A percentile compares a stretch with the other conserved stretches of the same genome.
phyloP scores from a whole-genome alignment of 2,797 vertebrate genomes.

The Podarcis lilfordi region DNA sequence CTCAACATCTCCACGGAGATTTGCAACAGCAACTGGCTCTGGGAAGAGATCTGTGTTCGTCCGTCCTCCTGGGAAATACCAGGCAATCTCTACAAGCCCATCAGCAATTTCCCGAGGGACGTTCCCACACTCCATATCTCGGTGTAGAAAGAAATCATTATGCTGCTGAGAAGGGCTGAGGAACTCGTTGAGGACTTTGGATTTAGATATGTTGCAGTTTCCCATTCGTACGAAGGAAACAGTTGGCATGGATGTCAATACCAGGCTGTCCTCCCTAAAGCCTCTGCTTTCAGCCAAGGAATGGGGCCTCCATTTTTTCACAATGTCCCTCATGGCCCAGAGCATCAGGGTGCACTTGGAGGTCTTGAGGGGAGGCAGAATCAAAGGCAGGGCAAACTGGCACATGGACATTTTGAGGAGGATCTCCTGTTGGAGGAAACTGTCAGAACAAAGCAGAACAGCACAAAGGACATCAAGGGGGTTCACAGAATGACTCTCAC shows the following conservation, averaged over 20 bases:
- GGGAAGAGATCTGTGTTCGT: slow-evolving; percentile 3
- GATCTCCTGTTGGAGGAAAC: slow-evolving; percentile 79
- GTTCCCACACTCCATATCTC: slow-evolving; percentile 2
- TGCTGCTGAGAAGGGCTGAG: slow-evolving; percentile 39
- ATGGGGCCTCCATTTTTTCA: slow-evolving; percentile 72
- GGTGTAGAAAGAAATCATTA: slow-evolving; percentile 30
- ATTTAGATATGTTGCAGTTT: slow-evolving; percentile 80
- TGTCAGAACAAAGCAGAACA: slow-evolving; percentile 78
- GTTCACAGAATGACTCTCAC: slow-evolving; percentile 28
- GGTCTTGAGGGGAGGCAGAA: slow-evolving; percentile 70
- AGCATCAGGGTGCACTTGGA: slow-evolving; percentile 79
- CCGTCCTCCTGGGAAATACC: slow-evolving; percentile 16
- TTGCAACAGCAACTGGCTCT: slow-evolving; percentile 7
- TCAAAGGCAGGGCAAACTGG: slow-evolving; percentile 81
- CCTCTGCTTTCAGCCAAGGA: slow-evolving; percentile 30
- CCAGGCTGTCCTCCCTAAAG: slow-evolving; percentile 70
- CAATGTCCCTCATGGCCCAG: slow-evolving; percentile 75
- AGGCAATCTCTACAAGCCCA: slow-evolving; percentile 24
- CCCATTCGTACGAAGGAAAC: slow-evolving; percentile 73
- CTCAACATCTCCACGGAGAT: slow-evolving; percentile 20
- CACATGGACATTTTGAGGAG: slow-evolving; percentile 79
- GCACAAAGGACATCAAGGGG: slow-evolving; percentile 80
- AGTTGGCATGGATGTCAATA: slow-evolving; percentile 67
- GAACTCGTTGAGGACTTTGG: slow-evolving; percentile 73
- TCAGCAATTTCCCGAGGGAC: slow-evolving; percentile 13